These are phyloP conservation scores for Micrasema longulum DNA, from an alignment of 1,140 invertebrate species.

Conservation along the genomic window DNA sequence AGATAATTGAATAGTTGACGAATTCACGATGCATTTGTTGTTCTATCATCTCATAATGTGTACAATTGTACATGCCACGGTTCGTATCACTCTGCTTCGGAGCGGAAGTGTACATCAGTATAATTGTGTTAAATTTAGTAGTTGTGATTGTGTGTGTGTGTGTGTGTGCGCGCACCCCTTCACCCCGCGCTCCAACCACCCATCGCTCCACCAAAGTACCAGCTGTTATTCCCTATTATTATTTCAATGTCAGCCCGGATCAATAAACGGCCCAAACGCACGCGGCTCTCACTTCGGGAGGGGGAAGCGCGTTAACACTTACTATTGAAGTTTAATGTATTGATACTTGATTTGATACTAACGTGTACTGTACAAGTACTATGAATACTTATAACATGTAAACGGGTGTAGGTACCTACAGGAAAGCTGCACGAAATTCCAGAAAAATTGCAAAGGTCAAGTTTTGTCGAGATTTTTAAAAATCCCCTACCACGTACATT, in stretches of 20 bases:
- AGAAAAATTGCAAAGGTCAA: too few species aligned
- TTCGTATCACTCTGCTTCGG: background rate
- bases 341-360: too few species aligned
- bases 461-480: too few species aligned
- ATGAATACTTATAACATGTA: too few species aligned
- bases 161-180: background rate
- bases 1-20: background rate
- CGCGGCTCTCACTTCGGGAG: conserved; percentile 31
- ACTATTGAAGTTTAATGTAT: too few species aligned
- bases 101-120: background rate
- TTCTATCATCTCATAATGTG: too few species aligned
- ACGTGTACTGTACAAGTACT: too few species aligned
- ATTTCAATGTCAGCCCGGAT: conserved; percentile 71
- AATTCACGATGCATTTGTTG: background rate
- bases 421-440: too few species aligned
- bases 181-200: background rate
- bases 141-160: background rate
- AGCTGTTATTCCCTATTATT: conserved; percentile 68
- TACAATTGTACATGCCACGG: too few species aligned
- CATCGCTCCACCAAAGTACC: conserved; percentile 51
- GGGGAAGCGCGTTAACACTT: conserved; percentile 27
- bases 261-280: conserved; percentile 58
- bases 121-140: background rate
- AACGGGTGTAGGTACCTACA: too few species aligned
- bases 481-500: too few species aligned